Evolutionary conservation across 2,888 invertebrate genomes (phyloP).

Genomic region (Drosophila testacea): DNA sequence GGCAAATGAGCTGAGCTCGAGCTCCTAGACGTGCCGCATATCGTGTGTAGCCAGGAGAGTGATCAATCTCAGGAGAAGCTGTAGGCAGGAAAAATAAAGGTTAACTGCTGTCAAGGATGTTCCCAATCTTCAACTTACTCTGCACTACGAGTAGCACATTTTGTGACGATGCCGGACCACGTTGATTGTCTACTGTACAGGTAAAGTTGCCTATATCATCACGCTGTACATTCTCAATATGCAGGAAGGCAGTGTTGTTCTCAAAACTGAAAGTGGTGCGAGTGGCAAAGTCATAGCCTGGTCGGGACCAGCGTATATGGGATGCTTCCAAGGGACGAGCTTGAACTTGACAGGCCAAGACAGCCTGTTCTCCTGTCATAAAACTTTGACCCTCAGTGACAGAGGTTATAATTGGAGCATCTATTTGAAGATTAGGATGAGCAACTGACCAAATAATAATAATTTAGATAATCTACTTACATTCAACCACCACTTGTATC

Average conservation of each 20-base stretch:
- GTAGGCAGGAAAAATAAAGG: neutral
- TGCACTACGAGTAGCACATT: constrained; percentile 82
- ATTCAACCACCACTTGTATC: constrained; percentile 81
- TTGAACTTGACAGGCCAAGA: constrained; percentile 80
- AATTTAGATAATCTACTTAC: constrained; percentile 64
- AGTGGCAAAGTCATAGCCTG: constrained; percentile 79
- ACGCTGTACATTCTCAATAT: constrained; percentile 82
- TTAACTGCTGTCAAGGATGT: neutral
- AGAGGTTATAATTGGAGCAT: constrained; percentile 80
- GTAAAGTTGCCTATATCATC: constrained; percentile 83
- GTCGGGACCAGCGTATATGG: constrained; percentile 81
- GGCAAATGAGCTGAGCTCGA: constrained; percentile 78
- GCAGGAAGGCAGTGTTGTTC: constrained; percentile 80
- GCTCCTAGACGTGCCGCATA: constrained; percentile 81
- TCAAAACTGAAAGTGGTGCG: constrained; percentile 79
- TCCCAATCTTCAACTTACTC: constrained; percentile 68
- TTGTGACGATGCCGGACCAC: constrained; percentile 73
- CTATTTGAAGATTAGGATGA: constrained; percentile 43
- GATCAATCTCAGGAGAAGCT: constrained; percentile 83
- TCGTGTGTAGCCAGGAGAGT: constrained; percentile 76
- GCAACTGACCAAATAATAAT: neutral
- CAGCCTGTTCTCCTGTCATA: constrained; percentile 80
- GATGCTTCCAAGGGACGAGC: constrained; percentile 81
- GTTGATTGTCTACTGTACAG: constrained; percentile 82
- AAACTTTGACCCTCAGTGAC: constrained; percentile 81